Evolutionary conservation across 2,113 vertebrate genomes (phyloP).

Genomic region (Takifugu flavidus): DNA sequence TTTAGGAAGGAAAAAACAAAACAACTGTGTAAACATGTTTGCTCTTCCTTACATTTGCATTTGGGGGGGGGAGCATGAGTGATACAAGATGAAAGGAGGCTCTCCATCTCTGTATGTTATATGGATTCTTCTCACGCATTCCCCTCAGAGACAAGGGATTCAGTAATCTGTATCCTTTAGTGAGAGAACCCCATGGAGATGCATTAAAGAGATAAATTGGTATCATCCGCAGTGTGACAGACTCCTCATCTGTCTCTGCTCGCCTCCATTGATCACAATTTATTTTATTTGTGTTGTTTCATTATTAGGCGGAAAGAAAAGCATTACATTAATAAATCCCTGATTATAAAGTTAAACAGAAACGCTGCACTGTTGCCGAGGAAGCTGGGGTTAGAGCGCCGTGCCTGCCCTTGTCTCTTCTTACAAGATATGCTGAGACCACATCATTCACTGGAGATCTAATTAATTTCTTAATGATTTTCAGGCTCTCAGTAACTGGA

Average conservation of each 20-base stretch:
- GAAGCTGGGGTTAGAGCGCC: constrained; percentile 57
- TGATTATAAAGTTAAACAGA: constrained; percentile 78
- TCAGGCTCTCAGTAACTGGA: constrained; percentile 33
- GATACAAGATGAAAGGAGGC: constrained; percentile 59
- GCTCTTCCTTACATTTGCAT: constrained; percentile 39
- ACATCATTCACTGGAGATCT: constrained; percentile 60
- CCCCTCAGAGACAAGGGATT: constrained; percentile 70
- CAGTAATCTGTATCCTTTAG: constrained; percentile 81
- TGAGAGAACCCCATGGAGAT: constrained; percentile 80
- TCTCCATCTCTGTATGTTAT: constrained; percentile 64
- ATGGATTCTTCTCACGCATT: constrained; percentile 74
- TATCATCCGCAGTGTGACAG: constrained; percentile 79
- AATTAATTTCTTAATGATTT: constrained; percentile 70
- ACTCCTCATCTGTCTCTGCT: constrained; percentile 81
- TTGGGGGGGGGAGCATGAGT: constrained; percentile 48
- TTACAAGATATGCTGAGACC: constrained; percentile 46
- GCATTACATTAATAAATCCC: constrained; percentile 78
- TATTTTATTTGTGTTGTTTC: constrained; percentile 81
- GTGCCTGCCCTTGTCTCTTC: constrained; percentile 52
- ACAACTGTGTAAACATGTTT: constrained; percentile 18
- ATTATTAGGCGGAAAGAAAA: constrained; percentile 78
- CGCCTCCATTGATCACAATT: constrained; percentile 81
- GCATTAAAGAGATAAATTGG: constrained; percentile 85
- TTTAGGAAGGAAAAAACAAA: neutral
- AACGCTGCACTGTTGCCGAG: constrained; percentile 67